Conservation (phyloP, 2,797 vertebrate species). For the Pseudochromis fuscus region DNA sequence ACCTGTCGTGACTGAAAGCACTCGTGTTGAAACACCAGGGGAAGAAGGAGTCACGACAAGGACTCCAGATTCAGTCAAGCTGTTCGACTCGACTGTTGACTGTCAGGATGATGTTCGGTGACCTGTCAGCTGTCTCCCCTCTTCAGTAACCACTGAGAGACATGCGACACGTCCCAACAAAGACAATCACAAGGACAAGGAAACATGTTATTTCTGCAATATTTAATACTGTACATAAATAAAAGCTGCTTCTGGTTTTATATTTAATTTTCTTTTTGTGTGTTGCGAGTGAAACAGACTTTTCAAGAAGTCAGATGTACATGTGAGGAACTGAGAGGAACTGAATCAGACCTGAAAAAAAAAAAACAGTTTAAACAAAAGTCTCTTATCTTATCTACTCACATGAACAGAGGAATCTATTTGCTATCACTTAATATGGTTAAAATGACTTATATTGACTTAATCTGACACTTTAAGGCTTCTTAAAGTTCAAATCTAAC, state of each 20-base stretch:
- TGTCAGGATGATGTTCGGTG: too few species aligned
- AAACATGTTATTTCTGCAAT: neutral
- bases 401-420: neutral
- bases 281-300: neutral
- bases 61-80: neutral
- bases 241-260: constrained; percentile 38
- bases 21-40: neutral
- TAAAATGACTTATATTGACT: neutral
- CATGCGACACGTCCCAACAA: neutral
- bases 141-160: neutral
- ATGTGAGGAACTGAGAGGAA: too few species aligned
- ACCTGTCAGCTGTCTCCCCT: too few species aligned
- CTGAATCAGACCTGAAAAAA: too few species aligned
- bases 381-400: too few species aligned
- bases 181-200: neutral
- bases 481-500: too few species aligned
- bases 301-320: neutral
- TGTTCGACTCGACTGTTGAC: too few species aligned
- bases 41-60: neutral
- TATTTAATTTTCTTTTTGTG: neutral
- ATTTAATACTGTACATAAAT: constrained; percentile 41
- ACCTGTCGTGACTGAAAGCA: neutral
- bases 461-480: too few species aligned
- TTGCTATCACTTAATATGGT: neutral
- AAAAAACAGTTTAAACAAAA: too few species aligned